Evolutionary conservation across 2,113 vertebrate species (phyloP).

Genomic region (Melanostigma gelatinosum): DNA sequence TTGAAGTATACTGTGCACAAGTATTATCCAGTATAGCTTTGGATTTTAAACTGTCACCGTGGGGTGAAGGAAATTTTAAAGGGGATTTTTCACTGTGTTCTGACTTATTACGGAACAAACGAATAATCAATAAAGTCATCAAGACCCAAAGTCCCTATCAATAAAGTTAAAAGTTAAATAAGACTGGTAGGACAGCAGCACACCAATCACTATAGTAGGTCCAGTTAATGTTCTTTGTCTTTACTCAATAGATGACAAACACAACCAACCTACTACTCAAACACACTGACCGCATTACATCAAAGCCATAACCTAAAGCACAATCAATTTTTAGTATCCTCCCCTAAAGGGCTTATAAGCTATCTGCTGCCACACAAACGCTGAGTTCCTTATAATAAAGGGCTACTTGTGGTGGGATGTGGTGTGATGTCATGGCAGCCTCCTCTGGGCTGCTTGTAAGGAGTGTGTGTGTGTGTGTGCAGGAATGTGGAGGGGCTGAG

Average conservation of each 20-base stretch:
- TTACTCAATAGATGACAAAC: conserved; percentile 40
- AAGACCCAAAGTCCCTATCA: background rate
- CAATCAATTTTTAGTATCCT: conserved; percentile 59
- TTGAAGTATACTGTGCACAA: background rate
- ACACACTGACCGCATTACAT: conserved; percentile 23
- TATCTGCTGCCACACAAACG: conserved; percentile 53
- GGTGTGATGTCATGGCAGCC: conserved; percentile 74
- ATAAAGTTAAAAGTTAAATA: conserved; percentile 1
- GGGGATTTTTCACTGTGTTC: background rate
- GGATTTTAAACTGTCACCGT: background rate
- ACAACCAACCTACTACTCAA: conserved; percentile 13
- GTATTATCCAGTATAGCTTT: background rate
- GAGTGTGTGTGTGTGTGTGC: conserved; percentile 52
- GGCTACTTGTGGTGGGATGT: conserved; percentile 66
- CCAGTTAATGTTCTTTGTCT: conserved; percentile 30
- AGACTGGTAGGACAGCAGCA: background rate
- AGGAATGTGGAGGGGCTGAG: conserved; percentile 75
- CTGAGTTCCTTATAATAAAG: conserved; percentile 60
- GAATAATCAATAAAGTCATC: background rate
- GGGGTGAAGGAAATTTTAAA: background rate
- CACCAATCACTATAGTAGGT: conserved; percentile 8
- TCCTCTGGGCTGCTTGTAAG: conserved; percentile 56
- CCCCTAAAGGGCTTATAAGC: conserved; percentile 33
- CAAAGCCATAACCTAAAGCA: conserved; percentile 35
- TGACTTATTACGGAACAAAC: background rate